A percentile compares a stretch with the other conserved stretches of the same genome.
Conservation (phyloP, 2,113 vertebrate species). For the Hystrix cristata region DNA sequence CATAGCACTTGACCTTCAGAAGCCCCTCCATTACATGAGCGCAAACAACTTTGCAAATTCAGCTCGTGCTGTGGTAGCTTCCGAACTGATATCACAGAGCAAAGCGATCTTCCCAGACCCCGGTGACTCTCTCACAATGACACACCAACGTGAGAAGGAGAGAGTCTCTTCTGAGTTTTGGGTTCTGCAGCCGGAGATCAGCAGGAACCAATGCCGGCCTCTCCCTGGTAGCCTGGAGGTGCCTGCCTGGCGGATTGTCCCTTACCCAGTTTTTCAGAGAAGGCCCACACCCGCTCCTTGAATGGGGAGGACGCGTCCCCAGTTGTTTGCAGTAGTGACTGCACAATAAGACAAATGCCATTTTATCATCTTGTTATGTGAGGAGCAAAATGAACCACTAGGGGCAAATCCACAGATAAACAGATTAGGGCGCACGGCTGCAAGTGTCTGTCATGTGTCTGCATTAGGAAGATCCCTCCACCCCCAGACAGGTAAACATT, state of each 20-base stretch:
- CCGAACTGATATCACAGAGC: neutral
- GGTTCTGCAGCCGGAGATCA: neutral
- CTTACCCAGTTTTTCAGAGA: neutral
- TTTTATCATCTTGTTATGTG: neutral
- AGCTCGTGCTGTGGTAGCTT: neutral
- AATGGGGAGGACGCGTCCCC: neutral
- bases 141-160: neutral
- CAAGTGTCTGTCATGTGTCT: no score
- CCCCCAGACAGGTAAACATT: neutral
- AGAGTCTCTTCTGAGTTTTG: neutral
- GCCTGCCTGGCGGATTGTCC: neutral
- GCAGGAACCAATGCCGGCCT: neutral
- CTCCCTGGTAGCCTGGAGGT: neutral
- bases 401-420: neutral
- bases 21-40: neutral
- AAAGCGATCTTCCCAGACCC: neutral
- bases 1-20: constrained; percentile 49
- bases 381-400: neutral
- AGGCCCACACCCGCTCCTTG: neutral
- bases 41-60: neutral
- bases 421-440: neutral
- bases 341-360: neutral
- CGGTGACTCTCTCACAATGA: no score
- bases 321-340: neutral
- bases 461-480: neutral